Evolutionary conservation across 1,140 invertebrate species (phyloP), one percentile per base, ranked within the genome.

Genomic region (Neotoxoptera formosana): DNA sequence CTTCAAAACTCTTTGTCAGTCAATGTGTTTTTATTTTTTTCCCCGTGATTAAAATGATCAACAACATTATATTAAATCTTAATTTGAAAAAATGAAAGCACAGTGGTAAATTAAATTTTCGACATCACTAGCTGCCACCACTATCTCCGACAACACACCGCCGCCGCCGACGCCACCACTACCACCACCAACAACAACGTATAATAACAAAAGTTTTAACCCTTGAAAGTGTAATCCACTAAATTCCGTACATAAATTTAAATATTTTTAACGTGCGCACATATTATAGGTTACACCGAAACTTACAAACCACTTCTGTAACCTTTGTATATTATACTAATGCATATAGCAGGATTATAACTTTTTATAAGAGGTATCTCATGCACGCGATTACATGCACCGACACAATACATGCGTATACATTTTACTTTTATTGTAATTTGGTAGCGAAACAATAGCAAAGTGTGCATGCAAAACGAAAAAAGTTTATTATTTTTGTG

Each of bases 211-310:
- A 90, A 90, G 51, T 90, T 90, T 90, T 56, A 56, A 56, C 88
- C 45, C 34, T 90, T 36, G 36, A 90, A 90, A 36, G 34, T 41
- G 36, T 90, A 90, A 90, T 90, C 88, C 88, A 30, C 51, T 90
- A 60, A 90, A 90, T 90, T 60, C 53, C 51, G 34, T 90, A 90
- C 53, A 90, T 90, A 60, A 56, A 90, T 90, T 90, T 90, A 41
- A 90, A 90, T 90, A 90, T 90, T 60, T 90, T 90, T 60, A 60
- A 89, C 48, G 20, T 34, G 21, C n/a, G 25, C 48, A 9, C 48
- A 36, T n/a, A 76, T 76, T 76, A 76, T 53, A 89, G n/a, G 87
- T 88, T 88, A 45, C 45, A 89, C n/a, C 6, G 34, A 53, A 60
- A 56, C 88, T 90, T 90, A 90, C 88, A 56, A 90, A 90, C 34